Evolutionary conservation across 2,113 vertebrate genomes (phyloP).

Genomic region (rat (Rattus norvegicus)): DNA sequence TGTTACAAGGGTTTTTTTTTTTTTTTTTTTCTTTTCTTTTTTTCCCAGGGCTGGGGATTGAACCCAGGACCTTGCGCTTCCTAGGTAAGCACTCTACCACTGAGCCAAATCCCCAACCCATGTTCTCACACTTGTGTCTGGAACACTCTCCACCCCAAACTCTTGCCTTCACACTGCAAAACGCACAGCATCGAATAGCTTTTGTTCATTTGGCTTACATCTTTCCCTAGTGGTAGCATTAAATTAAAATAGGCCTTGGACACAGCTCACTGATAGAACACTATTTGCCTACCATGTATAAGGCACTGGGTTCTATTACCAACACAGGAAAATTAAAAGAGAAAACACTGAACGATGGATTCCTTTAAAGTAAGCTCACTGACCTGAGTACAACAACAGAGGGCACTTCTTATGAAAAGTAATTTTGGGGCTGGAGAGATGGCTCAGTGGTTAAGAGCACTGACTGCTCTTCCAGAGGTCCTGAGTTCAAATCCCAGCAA

Average conservation of each 20-base stretch:
- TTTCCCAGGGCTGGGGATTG: no score
- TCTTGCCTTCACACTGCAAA: background rate
- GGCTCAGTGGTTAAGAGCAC: no score
- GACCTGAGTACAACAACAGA: background rate
- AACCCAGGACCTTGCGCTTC: no score
- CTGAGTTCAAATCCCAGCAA: no score
- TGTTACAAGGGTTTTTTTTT: no score
- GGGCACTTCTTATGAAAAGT: background rate
- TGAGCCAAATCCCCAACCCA: no score
- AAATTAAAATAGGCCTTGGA: conserved; percentile 5
- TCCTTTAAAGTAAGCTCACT: background rate
- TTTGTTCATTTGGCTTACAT: background rate
- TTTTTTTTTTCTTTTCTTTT: no score
- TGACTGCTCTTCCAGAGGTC: no score
- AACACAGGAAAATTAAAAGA: background rate
- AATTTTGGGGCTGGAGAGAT: background rate
- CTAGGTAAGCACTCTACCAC: no score
- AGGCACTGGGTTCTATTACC: background rate
- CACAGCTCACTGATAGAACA: background rate
- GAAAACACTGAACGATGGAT: background rate
- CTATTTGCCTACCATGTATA: background rate
- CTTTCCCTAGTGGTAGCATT: background rate
- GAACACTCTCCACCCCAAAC: background rate
- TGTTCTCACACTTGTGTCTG: conserved; percentile 8
- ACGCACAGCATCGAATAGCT: background rate